Evolutionary conservation across 2,797 vertebrate species (phyloP), one percentile per base, ranked within the genome.

Genomic region (Anisognathus igniventris): DNA sequence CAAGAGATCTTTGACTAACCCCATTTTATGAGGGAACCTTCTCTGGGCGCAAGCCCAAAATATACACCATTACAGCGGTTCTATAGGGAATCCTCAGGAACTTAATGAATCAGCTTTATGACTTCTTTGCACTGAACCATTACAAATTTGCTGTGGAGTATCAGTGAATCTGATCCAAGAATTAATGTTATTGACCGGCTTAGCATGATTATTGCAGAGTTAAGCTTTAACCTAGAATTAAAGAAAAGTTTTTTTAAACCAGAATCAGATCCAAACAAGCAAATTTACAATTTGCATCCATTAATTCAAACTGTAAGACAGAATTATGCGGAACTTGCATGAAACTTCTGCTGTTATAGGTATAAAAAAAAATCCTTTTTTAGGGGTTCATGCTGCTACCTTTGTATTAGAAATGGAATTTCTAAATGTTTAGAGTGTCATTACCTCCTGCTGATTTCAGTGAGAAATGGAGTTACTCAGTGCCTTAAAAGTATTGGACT

Each of bases 41-140:
- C 81, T 66, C 87, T 77, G 87, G 81, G 92, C 89, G 80, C 70
- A 71, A 85, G 54, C 11, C 75, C 92, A 93, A 94, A 91, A 93
- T 50, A 93, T 24, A 91, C 33, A 82, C 48, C 53, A 82, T 87
- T 94, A 79, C 8, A 82, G 30, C 4, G 28, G 19, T 24, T 82
- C 84, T 45, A 24, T 31, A 85, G 48, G 86, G 80, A 92, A 87
- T 82, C 33, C n/a, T 76, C 27, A 77, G 64, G 35, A 95, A 85
- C 31, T 65, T 62, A 78, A 66, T 90, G 74, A 84, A 65, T 91
- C 60, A 73, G 81, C 33, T 89, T 92, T 91, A 85, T 66, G 25
- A 68, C 48, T 89, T 90, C 60, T 94, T 89, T 79, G 53, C 60
- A 79, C 27, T 86, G 84, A 85, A 57, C 60, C 67, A 64, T 91